Conservation (phyloP, 2,888 invertebrate species). For the Phalera bucephala region DNA sequence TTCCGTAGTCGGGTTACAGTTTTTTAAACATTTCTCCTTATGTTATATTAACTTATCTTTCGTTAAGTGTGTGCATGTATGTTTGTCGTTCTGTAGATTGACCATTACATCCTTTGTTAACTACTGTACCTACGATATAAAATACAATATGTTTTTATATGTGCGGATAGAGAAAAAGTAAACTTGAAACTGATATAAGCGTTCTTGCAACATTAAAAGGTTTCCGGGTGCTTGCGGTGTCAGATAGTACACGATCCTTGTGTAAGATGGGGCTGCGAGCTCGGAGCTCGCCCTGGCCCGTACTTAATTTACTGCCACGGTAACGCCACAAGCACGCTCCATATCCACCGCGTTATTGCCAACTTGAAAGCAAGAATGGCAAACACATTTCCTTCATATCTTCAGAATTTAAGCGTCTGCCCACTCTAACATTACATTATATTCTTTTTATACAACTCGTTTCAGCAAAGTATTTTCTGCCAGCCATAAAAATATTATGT, state of each 20-base stretch:
- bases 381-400: conserved; percentile 76
- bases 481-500: conserved; percentile 10
- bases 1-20: no score
- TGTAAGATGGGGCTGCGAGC: conserved; percentile 57
- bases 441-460: conserved; percentile 52
- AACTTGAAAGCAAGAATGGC: conserved; percentile 79
- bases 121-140: no score
- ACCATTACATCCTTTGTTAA: no score
- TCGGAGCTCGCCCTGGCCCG: conserved; percentile 57
- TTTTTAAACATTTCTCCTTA: no score
- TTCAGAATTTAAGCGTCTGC: conserved; percentile 68
- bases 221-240: conserved; percentile 42
- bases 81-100: no score
- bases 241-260: conserved; percentile 58
- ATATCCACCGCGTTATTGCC: conserved; percentile 78
- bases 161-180: no score
- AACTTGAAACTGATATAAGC: conserved; percentile 45
- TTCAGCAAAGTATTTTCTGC: conserved; percentile 21
- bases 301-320: conserved; percentile 77
- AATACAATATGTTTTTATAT: no score
- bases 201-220: conserved; percentile 47
- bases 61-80: no score
- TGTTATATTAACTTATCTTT: no score
- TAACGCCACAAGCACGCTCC: conserved; percentile 79
- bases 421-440: conserved; percentile 61